A percentile compares a stretch with the other conserved stretches of the same genome.
Evolutionary conservation across 2,888 invertebrate genomes (phyloP).

Genomic region (Polyploca ridens): DNA sequence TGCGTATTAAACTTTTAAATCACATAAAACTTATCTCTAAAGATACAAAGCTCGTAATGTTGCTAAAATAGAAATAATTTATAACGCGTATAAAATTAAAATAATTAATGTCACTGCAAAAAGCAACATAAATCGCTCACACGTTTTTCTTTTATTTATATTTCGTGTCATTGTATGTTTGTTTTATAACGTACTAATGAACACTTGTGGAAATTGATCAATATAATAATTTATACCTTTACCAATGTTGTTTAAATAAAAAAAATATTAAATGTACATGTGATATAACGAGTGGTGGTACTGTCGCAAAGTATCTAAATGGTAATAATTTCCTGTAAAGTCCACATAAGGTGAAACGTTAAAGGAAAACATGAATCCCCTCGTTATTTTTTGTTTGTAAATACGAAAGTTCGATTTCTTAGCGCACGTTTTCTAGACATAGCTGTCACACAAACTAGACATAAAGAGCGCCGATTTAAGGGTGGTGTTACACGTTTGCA

Average conservation of each 20-base stretch:
- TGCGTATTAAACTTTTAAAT: too few relatives aligned
- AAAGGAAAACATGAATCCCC: not conserved
- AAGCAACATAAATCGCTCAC: too few relatives aligned
- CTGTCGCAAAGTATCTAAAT: too few relatives aligned
- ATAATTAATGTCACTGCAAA: too few relatives aligned
- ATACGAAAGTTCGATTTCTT: slow-evolving; percentile 3
- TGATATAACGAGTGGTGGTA: too few relatives aligned
- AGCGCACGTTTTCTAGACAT: slow-evolving; percentile 1
- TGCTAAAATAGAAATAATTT: too few relatives aligned
- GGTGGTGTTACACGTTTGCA: not conserved
- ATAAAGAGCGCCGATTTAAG: not conserved
- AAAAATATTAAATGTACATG: not conserved
- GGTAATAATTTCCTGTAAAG: not conserved
- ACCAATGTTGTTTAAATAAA: not conserved
- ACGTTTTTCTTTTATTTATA: too few relatives aligned
- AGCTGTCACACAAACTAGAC: not conserved
- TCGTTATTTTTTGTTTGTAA: slow-evolving; percentile 3
- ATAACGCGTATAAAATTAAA: too few relatives aligned
- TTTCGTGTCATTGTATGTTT: not conserved
- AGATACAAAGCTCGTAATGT: too few relatives aligned
- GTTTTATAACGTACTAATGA: not conserved
- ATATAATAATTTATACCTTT: not conserved
- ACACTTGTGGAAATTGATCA: not conserved
- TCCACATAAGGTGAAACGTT: not conserved
- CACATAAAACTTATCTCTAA: too few relatives aligned